phyloP scores from a whole-genome alignment of 2,888 invertebrate genomes.

The Polietes domitor region DNA sequence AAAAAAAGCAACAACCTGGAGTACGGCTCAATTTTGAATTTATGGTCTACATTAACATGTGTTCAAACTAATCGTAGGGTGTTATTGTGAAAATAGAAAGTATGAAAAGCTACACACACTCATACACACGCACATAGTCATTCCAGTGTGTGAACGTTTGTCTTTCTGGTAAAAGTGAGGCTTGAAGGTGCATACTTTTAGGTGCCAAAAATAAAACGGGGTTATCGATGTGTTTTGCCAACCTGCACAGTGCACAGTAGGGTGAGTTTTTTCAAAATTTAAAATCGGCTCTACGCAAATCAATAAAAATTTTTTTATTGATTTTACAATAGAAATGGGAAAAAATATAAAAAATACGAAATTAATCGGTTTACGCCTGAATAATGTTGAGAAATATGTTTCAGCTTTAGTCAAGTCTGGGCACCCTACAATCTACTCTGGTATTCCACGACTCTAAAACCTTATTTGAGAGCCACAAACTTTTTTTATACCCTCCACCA shows the following conservation, averaged over 20 bases:
- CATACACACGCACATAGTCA: not conserved
- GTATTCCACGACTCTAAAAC: no score
- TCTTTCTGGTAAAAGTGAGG: constrained; percentile 50
- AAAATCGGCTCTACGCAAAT: no score
- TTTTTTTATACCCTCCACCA: no score
- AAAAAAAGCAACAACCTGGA: constrained; percentile 16
- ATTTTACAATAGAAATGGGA: no score
- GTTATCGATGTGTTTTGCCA: constrained; percentile 13
- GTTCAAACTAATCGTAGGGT: constrained; percentile 63
- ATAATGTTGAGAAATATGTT: no score
- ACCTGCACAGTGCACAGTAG: not conserved
- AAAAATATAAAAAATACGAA: no score
- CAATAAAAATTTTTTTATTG: no score
- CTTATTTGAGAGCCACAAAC: no score
- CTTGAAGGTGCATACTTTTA: constrained; percentile 62
- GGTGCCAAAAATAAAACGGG: constrained; percentile 49
- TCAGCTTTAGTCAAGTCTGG: no score
- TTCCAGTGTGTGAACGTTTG: not conserved
- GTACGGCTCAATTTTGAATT: constrained; percentile 63
- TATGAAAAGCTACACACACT: not conserved
- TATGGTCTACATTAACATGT: constrained; percentile 63
- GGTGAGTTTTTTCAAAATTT: no score
- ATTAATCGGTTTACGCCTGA: no score
- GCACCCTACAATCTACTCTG: no score
- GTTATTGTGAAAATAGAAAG: constrained; percentile 44